Evolutionary conservation across 1,140 invertebrate genomes (phyloP).

Genomic region (Meloidogyne chitwoodi): DNA sequence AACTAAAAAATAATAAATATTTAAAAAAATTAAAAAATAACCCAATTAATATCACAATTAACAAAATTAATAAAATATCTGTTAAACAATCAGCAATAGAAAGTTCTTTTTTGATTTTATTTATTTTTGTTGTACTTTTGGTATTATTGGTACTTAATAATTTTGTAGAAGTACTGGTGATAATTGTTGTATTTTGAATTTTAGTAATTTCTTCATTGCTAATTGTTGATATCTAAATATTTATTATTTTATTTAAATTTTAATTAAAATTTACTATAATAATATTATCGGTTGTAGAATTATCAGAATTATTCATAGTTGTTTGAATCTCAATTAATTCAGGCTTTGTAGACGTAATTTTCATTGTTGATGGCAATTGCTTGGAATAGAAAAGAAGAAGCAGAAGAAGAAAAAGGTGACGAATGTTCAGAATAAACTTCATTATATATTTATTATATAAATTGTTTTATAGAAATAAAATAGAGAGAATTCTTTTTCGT

Average conservation of each 20-base stretch:
- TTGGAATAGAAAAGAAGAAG: neutral
- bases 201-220: neutral
- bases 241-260: no score
- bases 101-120: neutral
- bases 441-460: neutral
- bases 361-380: neutral
- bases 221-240: no score
- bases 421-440: neutral
- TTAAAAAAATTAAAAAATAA: neutral
- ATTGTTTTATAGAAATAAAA: neutral
- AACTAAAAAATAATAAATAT: neutral
- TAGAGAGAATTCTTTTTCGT: no score
- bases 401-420: neutral
- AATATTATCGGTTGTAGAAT: no score
- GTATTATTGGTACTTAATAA: neutral
- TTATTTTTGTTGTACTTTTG: neutral
- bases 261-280: no score
- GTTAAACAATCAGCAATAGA: neutral
- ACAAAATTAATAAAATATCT: neutral
- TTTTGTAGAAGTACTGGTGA: neutral
- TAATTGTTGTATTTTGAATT: neutral
- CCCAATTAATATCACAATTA: neutral
- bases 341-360: neutral
- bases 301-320: no score
- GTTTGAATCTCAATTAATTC: neutral